A percentile compares a stretch with the other conserved stretches of the same genome.
These are phyloP conservation scores for Notodonta dromedarius DNA, from an alignment of 2,888 invertebrate species.

Conservation along the genomic window DNA sequence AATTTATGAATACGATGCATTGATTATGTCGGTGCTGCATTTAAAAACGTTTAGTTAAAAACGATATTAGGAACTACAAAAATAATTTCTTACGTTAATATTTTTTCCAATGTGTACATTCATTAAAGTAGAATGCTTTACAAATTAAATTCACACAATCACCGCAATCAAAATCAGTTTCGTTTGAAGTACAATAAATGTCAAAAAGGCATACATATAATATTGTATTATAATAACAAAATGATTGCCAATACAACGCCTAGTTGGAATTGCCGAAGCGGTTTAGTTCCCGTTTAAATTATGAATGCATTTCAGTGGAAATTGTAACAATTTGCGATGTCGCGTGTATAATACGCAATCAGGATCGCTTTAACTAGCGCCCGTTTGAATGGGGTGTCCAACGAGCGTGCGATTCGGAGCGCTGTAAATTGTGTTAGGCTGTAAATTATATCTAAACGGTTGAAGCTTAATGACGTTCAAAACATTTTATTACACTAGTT, in stretches of 20 bases:
- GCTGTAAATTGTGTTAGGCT: conserved; percentile 36
- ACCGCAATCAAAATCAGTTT: not conserved
- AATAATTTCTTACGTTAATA: too few relatives aligned
- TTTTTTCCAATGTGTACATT: too few relatives aligned
- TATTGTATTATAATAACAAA: conserved; percentile 18
- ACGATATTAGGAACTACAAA: too few relatives aligned
- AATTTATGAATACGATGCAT: too few relatives aligned
- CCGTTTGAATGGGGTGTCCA: conserved; percentile 55
- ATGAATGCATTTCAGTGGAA: conserved; percentile 42
- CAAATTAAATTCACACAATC: not conserved
- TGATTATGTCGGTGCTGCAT: too few relatives aligned
- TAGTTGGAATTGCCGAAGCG: conserved; percentile 15
- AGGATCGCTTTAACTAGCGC: conserved; percentile 61
- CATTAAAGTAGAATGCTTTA: too few relatives aligned
- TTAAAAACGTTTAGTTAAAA: too few relatives aligned
- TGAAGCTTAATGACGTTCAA: conserved; percentile 26
- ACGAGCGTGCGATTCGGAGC: conserved; percentile 53
- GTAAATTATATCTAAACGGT: conserved; percentile 25
- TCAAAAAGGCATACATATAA: conserved; percentile 4
- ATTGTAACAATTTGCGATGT: conserved; percentile 59
- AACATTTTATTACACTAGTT: conserved; percentile 14
- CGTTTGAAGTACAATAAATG: not conserved
- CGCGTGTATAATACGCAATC: conserved; percentile 65
- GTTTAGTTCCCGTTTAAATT: conserved; percentile 39
- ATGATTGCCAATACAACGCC: conserved; percentile 16